phyloP scores from a whole-genome alignment of 1,140 invertebrate species.

The Cherax destructor region DNA sequence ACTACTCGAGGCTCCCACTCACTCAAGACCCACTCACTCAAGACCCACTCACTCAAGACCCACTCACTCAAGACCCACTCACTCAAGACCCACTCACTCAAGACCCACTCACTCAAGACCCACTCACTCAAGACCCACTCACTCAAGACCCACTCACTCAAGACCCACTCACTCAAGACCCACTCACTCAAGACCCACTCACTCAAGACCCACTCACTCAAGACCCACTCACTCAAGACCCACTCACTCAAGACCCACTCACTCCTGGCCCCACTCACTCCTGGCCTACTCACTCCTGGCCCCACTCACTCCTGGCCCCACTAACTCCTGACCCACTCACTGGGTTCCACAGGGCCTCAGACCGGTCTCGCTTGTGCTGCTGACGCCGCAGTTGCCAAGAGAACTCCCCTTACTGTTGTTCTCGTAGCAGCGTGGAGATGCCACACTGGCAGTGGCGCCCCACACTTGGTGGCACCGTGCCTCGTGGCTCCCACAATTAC shows the following conservation, averaged over 20 bases:
- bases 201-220: no score
- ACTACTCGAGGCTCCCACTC: no score
- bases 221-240: no score
- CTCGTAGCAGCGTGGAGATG: constrained; percentile 88
- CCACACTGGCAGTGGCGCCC: constrained; percentile 91
- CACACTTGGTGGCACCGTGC: constrained; percentile 96
- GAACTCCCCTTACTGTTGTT: constrained; percentile 86
- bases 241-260: no score
- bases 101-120: not conserved
- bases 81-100: not conserved
- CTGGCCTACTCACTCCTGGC: not conserved
- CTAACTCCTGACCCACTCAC: not conserved
- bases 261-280: no score
- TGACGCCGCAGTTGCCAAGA: constrained; percentile 95
- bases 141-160: not conserved
- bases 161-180: not conserved
- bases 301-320: no score
- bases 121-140: not conserved
- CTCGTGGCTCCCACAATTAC: constrained; percentile 91
- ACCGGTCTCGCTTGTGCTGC: constrained; percentile 73
- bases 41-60: not conserved
- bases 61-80: not conserved
- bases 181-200: no score
- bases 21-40: no score
- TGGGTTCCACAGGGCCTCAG: not conserved